Conservation (phyloP, 2,888 invertebrate species). For the Aradus depressus region DNA sequence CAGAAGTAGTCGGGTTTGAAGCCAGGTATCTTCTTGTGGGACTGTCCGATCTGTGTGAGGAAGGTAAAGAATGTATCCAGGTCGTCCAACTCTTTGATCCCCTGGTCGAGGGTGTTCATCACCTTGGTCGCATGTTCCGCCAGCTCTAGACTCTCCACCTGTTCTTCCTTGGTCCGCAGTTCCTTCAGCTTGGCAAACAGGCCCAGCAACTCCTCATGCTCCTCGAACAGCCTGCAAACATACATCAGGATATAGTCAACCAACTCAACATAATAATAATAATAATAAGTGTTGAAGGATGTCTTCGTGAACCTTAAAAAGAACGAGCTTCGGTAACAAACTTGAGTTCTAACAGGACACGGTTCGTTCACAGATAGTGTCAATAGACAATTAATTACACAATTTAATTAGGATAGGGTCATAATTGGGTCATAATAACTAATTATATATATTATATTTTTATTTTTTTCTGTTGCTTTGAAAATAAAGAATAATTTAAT, state of each 20-base stretch:
- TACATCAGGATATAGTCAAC: constrained; percentile 7
- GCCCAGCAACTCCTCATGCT: constrained; percentile 62
- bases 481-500: no score
- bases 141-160: constrained; percentile 67
- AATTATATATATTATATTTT: no score
- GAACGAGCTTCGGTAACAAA: no score
- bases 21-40: constrained; percentile 71
- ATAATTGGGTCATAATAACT: no score
- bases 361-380: no score
- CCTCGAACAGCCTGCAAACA: constrained; percentile 68
- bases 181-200: constrained; percentile 74
- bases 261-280: not conserved
- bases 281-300: not conserved
- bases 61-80: constrained; percentile 73
- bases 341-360: no score
- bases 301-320: no score
- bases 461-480: no score
- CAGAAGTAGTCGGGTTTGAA: constrained; percentile 81
- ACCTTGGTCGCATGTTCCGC: constrained; percentile 80
- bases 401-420: no score
- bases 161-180: constrained; percentile 66
- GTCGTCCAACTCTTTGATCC: constrained; percentile 75
- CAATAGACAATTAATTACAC: no score
- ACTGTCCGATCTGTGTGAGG: constrained; percentile 70
- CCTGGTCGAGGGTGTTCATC: constrained; percentile 80